phyloP scores from a whole-genome alignment of 2,113 vertebrate species.

The Peromyscus leucopus region DNA sequence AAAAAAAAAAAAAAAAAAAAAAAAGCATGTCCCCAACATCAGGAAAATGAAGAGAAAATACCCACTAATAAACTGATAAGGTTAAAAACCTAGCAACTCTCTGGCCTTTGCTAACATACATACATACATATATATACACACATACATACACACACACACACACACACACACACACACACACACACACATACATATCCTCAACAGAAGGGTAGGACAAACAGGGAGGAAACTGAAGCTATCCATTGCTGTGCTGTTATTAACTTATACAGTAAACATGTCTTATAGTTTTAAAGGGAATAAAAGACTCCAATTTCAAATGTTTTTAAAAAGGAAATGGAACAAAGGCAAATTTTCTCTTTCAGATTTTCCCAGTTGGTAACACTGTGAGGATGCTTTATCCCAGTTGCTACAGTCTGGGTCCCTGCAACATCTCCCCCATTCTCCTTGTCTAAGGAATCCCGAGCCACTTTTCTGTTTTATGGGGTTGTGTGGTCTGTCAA shows the following conservation, averaged over 20 bases:
- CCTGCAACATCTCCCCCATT: background rate
- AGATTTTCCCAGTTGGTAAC: background rate
- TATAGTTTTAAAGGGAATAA: background rate
- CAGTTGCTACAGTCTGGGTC: background rate
- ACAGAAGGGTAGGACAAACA: background rate
- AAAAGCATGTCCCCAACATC: background rate
- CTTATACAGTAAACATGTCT: conserved; percentile 17
- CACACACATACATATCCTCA: background rate
- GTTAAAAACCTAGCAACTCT: background rate
- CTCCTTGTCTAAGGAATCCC: conserved; percentile 11
- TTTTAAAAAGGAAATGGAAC: conserved; percentile 48
- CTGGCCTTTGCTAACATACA: background rate
- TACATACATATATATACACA: no score
- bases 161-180: no score
- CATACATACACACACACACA: background rate
- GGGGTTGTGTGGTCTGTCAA: conserved; percentile 66
- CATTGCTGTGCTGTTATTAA: background rate
- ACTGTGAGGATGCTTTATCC: background rate
- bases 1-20: conserved; percentile 66
- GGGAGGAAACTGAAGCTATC: background rate
- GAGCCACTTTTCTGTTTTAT: conserved; percentile 51
- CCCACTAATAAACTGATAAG: background rate
- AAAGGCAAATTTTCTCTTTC: conserved; percentile 59
- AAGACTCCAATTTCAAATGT: background rate
- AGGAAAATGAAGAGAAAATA: background rate